Evolutionary conservation across 1,140 invertebrate species (phyloP).

Genomic region (Brevipalpus yothersi): DNA sequence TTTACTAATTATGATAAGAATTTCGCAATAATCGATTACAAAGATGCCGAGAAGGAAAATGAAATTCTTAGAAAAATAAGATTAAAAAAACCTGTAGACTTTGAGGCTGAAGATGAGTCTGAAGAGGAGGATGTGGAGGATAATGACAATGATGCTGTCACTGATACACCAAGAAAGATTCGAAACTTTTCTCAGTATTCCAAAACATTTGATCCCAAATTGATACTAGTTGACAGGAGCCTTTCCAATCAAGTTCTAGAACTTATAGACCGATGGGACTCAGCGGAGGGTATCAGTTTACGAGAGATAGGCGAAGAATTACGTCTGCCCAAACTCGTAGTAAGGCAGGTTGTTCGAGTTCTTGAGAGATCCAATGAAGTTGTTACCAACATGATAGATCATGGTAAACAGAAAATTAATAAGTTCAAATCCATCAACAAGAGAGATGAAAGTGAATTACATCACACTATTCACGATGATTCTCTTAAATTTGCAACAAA

Average conservation of each 20-base stretch:
- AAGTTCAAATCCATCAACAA: constrained; percentile 20
- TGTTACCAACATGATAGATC: constrained; percentile 26
- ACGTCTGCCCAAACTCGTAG: constrained; percentile 26
- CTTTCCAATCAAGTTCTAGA: constrained; percentile 25
- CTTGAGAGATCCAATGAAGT: constrained; percentile 22
- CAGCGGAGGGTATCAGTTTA: constrained; percentile 25
- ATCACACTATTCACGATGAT: background rate
- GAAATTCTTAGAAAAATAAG: background rate
- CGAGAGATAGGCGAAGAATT: constrained; percentile 21
- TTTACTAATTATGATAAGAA: background rate
- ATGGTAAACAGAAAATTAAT: constrained; percentile 26
- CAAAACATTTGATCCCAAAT: constrained; percentile 18
- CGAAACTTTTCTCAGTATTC: constrained; percentile 11
- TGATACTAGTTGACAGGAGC: constrained; percentile 4
- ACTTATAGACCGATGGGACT: constrained; percentile 20
- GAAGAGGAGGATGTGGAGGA: constrained; percentile 23
- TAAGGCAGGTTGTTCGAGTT: constrained; percentile 24
- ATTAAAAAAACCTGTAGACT: constrained; percentile 6
- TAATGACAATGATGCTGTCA: constrained; percentile 24
- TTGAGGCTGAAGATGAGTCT: constrained; percentile 21
- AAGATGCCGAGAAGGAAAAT: background rate
- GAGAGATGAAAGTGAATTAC: background rate
- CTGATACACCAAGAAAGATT: constrained; percentile 1
- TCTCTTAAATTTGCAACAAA: constrained; percentile 6
- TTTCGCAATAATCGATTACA: background rate